phyloP scores from a whole-genome alignment of 2,888 invertebrate species.

The Anorthoa munda region DNA sequence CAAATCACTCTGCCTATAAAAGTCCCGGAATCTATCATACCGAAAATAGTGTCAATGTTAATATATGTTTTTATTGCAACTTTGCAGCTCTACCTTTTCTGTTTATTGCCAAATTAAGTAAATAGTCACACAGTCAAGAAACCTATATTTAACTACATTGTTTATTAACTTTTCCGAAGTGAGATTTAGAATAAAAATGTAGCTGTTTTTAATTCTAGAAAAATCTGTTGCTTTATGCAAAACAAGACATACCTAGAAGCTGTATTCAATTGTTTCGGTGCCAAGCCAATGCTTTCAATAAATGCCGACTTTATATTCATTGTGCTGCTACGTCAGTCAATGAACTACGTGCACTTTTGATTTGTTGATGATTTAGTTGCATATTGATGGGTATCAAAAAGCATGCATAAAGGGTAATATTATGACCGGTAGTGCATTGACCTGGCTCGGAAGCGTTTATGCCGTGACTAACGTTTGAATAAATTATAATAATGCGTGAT shows the following conservation, averaged over 20 bases:
- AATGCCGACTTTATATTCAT: background rate
- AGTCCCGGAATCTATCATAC: background rate
- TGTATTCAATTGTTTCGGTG: background rate
- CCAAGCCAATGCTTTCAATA: constrained; percentile 3
- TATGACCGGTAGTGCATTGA: constrained; percentile 72
- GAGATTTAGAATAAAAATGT: background rate
- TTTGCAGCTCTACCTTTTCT: background rate
- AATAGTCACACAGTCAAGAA: background rate
- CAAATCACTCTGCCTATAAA: background rate
- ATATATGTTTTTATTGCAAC: background rate
- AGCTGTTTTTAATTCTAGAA: background rate
- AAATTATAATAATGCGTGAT: constrained; percentile 63
- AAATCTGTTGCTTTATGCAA: background rate
- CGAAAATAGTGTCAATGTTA: background rate
- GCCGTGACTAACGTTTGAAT: constrained; percentile 64
- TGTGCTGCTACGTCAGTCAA: constrained; percentile 25
- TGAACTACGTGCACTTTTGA: constrained; percentile 52
- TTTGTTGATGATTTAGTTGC: constrained; percentile 57
- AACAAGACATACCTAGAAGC: background rate
- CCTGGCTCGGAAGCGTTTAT: constrained; percentile 65
- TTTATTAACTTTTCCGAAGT: background rate
- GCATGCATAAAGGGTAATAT: constrained; percentile 60
- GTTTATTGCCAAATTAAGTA: background rate
- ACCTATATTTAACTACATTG: background rate
- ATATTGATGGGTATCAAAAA: constrained; percentile 68